Conservation (phyloP, 2,888 invertebrate species). For the Merodon equestris region DNA sequence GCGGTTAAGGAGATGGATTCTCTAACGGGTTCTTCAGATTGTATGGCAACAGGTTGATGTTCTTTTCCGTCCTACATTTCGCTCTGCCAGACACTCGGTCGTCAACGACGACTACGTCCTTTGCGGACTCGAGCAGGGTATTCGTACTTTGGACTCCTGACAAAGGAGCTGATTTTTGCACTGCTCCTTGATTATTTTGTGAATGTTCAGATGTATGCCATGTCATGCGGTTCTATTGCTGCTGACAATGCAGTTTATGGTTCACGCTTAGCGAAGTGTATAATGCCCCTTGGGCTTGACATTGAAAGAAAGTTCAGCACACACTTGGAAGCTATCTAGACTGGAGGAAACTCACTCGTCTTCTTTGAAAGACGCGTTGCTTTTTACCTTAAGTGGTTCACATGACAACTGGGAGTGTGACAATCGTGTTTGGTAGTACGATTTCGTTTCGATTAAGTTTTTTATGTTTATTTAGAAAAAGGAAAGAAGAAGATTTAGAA, state of each 20-base stretch:
- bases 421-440: no score
- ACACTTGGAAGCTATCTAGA: no score
- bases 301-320: no score
- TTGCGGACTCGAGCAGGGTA: not conserved
- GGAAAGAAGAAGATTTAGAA: no score
- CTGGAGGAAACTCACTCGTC: no score
- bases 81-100: constrained; percentile 33
- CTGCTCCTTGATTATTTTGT: constrained; percentile 1
- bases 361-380: no score
- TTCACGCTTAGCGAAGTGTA: constrained; percentile 9
- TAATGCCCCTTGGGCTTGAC: constrained; percentile 15
- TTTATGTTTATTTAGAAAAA: no score
- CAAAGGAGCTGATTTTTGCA: constrained; percentile 16
- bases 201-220: not conserved
- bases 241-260: constrained; percentile 9
- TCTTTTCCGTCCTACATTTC: constrained; percentile 29
- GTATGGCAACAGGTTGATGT: constrained; percentile 52
- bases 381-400: no score
- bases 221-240: no score
- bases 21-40: constrained; percentile 31
- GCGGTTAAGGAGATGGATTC: constrained; percentile 45
- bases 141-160: not conserved
- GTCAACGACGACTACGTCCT: constrained; percentile 26
- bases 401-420: no score
- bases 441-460: no score